Percentiles rank a stretch among this genome's conserved stretches.
Evolutionary conservation across 1,140 invertebrate genomes (phyloP).

Genomic region (Sitophilus oryzae): DNA sequence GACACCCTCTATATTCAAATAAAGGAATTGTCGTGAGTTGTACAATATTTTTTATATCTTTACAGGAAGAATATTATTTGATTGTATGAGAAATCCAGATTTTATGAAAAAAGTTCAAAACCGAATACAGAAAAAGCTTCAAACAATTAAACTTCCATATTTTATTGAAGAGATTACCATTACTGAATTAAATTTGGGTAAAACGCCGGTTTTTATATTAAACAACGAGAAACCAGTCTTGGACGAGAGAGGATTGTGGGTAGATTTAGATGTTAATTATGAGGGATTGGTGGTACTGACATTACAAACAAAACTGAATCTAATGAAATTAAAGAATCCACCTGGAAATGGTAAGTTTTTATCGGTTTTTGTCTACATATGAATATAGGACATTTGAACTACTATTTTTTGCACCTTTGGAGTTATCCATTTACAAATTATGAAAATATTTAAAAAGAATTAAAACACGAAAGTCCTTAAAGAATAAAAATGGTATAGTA

Average conservation of each 20-base stretch:
- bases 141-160: slow-evolving; percentile 79
- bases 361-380: not conserved
- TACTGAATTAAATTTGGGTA: slow-evolving; percentile 69
- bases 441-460: too few relatives aligned
- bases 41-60: not conserved
- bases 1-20: too few relatives aligned
- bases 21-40: too few relatives aligned
- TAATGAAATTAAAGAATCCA: slow-evolving; percentile 73
- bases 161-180: slow-evolving; percentile 82
- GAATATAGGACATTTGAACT: too few relatives aligned
- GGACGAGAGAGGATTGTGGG: slow-evolving; percentile 86
- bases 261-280: slow-evolving; percentile 87
- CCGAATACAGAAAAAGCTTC: slow-evolving; percentile 80
- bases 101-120: slow-evolving; percentile 58
- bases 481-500: too few relatives aligned
- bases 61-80: slow-evolving; percentile 69
- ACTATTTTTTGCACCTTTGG: too few relatives aligned
- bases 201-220: slow-evolving; percentile 69
- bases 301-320: slow-evolving; percentile 91
- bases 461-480: too few relatives aligned
- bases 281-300: slow-evolving; percentile 82
- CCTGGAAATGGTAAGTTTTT: slow-evolving; percentile 28
- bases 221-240: slow-evolving; percentile 66
- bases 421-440: too few relatives aligned
- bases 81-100: slow-evolving; percentile 60